Base-by-base conservation (phyloP, 2,797 vertebrate genomes). In the Telmatherina bonti region DNA sequence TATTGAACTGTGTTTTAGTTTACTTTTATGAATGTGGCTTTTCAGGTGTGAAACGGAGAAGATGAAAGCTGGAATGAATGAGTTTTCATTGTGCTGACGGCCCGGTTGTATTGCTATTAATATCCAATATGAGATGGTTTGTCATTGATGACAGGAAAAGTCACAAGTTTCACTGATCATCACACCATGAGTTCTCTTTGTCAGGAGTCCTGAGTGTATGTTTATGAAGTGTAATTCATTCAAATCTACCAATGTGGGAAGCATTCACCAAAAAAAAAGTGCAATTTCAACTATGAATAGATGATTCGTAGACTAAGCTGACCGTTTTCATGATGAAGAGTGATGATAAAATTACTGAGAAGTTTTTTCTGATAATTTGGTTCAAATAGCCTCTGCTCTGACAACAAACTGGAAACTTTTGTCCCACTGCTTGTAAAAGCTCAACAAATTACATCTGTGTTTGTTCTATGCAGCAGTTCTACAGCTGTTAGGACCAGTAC, bases 1-100 rank as follows among this genome's bases (percentile, higher is more conserved):
- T 67, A 36, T 24, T 27, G 5, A 67, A 6, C 51, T 26, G 47
- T n/a, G 78, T 79, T 45, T 79, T 49, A 26, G 38, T 81, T 78
- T 66, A 60, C 58, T 27, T 58, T 77, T 12, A 22, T 67, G 35
- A 62, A 22, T 47, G 64, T 67, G 16, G 9, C 12, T 69, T 64
- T 56, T 43, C 26, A 49, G 20, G 16, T 24, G 16, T 26, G 15
- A 31, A 18, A 18, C 49, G 24, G 51, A 52, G 43, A 74, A 20
- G 36, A 59, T 31, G 18, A 55, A 67, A 78, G 45, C 30, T 18
- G 56, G 30, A 68, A 47, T 57, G 62, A 76, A 45, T 60, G 43
- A 49, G n/a, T 45, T 8, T 43, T 71, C 49, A 30, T 16, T 59
- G 24, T n/a, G 7, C 30, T 35, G 33, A 52, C 15, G 56, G 52